phyloP scores from a whole-genome alignment of 2,113 vertebrate species.

The Suncus etruscus region DNA sequence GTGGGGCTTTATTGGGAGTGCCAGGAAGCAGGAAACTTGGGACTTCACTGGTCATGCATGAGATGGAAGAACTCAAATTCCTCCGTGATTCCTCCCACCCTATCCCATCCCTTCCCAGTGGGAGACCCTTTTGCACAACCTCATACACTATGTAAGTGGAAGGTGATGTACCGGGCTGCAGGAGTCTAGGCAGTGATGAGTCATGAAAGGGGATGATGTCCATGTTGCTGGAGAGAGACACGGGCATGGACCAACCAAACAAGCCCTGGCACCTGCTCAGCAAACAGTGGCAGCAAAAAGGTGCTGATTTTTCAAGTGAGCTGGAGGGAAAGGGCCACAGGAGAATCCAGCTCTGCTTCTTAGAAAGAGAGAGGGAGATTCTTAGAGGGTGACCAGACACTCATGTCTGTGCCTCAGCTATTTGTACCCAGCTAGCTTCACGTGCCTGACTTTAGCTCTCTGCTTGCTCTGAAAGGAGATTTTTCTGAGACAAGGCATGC shows the following conservation, averaged over 20 bases:
- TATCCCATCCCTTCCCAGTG: no score
- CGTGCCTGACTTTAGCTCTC: background rate
- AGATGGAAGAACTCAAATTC: background rate
- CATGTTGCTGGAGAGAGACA: background rate
- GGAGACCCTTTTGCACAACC: background rate
- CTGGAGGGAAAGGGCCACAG: rapidly evolving
- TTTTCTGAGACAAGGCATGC: no score
- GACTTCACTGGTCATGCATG: background rate
- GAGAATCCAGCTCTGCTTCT: background rate
- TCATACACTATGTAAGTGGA: rapidly evolving
- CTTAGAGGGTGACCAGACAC: rapidly evolving
- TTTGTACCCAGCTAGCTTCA: background rate
- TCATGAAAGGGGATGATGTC: background rate
- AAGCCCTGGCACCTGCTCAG: background rate
- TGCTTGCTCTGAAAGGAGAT: background rate
- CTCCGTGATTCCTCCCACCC: background rate
- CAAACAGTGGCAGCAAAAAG: background rate
- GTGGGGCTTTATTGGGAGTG: background rate
- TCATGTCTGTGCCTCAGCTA: background rate
- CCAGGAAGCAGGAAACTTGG: background rate
- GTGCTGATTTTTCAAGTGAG: background rate
- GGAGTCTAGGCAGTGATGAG: rapidly evolving
- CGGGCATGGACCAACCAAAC: background rate
- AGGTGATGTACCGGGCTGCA: background rate
- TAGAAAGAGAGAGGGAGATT: background rate